These are phyloP conservation scores for Labeo calbasu DNA, from an alignment of 2,797 vertebrate species.

Conservation along the genomic window DNA sequence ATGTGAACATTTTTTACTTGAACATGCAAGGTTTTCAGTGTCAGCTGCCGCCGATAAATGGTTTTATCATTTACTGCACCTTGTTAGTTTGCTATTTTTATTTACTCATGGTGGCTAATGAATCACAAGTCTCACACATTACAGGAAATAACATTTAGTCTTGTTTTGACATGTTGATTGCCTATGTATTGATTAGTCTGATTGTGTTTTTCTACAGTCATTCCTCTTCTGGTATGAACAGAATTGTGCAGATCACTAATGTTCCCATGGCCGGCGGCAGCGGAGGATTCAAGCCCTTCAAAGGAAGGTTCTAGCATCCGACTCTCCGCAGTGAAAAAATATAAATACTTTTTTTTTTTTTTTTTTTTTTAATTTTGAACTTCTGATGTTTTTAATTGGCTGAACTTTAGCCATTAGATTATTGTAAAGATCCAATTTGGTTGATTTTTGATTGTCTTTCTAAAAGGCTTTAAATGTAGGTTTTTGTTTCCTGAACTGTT, in stretches of 20 bases:
- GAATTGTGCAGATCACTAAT: constrained; percentile 96
- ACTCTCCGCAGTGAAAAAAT: constrained; percentile 64
- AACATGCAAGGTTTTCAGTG: background rate
- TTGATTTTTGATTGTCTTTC: constrained; percentile 69
- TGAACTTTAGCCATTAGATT: constrained; percentile 62
- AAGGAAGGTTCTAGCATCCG: constrained; percentile 87
- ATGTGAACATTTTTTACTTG: no score
- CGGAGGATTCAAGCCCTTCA: constrained; percentile 94
- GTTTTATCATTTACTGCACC: background rate
- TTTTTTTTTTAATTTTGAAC: constrained; percentile 77
- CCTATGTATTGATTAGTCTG: background rate
- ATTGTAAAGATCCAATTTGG: constrained; percentile 61
- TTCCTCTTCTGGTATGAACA: constrained; percentile 89
- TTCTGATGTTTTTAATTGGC: constrained; percentile 71
- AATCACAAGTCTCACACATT: background rate
- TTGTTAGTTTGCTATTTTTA: background rate
- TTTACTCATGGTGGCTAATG: background rate
- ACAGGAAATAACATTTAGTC: background rate
- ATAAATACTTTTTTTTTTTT: constrained; percentile 77
- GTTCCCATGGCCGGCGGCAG: constrained; percentile 88
- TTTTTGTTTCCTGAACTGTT: constrained; percentile 64
- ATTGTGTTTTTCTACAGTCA: constrained; percentile 80
- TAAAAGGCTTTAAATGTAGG: constrained; percentile 68
- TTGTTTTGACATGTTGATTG: background rate
- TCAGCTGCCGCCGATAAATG: background rate